Conservation (phyloP, 1,140 invertebrate species). For the Conus ventricosus region DNA sequence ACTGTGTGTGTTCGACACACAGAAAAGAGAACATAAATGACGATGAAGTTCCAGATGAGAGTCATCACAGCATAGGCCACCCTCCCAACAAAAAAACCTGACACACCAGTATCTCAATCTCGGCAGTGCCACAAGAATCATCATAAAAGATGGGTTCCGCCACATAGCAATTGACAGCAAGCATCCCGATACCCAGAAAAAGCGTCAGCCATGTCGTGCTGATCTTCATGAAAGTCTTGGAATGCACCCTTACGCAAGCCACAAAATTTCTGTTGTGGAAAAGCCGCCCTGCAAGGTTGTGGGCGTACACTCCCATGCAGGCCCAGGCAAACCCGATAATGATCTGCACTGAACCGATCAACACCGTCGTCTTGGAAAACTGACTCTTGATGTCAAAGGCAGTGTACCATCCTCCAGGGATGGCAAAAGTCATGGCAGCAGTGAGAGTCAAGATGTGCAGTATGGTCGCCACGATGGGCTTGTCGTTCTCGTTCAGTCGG, state of each 20-base stretch:
- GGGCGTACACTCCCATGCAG: conserved; percentile 69
- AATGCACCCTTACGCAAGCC: conserved; percentile 73
- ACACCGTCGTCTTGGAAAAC: conserved; percentile 66
- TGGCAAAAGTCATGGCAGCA: conserved; percentile 55
- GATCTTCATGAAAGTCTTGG: conserved; percentile 74
- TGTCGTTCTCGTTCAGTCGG: conserved; percentile 44
- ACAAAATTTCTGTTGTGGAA: conserved; percentile 72
- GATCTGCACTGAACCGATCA: conserved; percentile 67
- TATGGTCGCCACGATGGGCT: conserved; percentile 61
- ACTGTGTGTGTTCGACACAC: conserved; percentile 76
- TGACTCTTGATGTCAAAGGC: conserved; percentile 70
- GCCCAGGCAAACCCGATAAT: conserved; percentile 70
- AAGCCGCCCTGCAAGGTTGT: conserved; percentile 63
- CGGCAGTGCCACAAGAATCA: conserved; percentile 59
- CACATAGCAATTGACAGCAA: conserved; percentile 60
- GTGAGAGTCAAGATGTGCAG: conserved; percentile 69
- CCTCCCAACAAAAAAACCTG: conserved; percentile 67
- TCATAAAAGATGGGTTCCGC: conserved; percentile 53
- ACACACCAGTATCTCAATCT: conserved; percentile 69
- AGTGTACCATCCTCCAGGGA: conserved; percentile 63
- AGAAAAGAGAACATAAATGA: conserved; percentile 73
- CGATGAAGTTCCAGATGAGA: conserved; percentile 73
- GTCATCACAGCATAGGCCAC: conserved; percentile 69
- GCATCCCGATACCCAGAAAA: conserved; percentile 44
- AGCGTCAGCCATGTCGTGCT: conserved; percentile 48